Evolutionary conservation across 2,888 invertebrate genomes (phyloP), one percentile per base, ranked within the genome.

Genomic region (Cotesia congregata): DNA sequence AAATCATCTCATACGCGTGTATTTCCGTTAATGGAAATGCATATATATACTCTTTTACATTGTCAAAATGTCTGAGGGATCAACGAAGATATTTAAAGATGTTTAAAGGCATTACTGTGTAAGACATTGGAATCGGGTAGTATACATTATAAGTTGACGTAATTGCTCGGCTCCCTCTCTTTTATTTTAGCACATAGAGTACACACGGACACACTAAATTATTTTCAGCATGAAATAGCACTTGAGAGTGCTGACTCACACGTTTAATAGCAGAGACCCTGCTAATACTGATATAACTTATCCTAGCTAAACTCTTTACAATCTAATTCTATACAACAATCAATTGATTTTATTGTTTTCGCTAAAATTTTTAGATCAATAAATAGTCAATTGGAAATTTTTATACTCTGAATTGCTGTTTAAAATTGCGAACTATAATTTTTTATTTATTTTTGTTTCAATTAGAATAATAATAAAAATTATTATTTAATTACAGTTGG

Each of bases 221-320:
- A 73, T 77, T 77, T 77, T 70, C 70, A 72, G 69, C 77, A 71
- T 68, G 72, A 77, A 75, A 77, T 77, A 50, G 50, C 50, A 77
- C 70, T 74, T 67, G 67, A 74, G 65, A 59, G 74, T 30, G 73
- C 77, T 77, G 77, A 77, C 77, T 77, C 77, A 77, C 64, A 69
- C 30, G 65, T 73, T 59, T 70, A 69, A 62, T 65, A 73, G 50
- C 73, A 73, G 62, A 72, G 65, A 65, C 65, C 65, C 65, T 50
- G 61, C 60, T 38, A 38, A 60, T 39, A 59, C 67, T n/a, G 73
- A 30, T 30, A 73, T 41, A 17, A 50, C 50, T 15, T 50, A 67
- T 59, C 41, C 67, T 20, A 65, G 65, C 64, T 50, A 50, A 20
- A 20, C 59, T 65, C 65, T 73, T 67, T 73, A 67, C 67, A 60